A percentile compares a stretch with the other conserved stretches of the same genome.
These are phyloP conservation scores for Euproctis similis DNA, from an alignment of 2,888 invertebrate genomes.

Conservation along the genomic window DNA sequence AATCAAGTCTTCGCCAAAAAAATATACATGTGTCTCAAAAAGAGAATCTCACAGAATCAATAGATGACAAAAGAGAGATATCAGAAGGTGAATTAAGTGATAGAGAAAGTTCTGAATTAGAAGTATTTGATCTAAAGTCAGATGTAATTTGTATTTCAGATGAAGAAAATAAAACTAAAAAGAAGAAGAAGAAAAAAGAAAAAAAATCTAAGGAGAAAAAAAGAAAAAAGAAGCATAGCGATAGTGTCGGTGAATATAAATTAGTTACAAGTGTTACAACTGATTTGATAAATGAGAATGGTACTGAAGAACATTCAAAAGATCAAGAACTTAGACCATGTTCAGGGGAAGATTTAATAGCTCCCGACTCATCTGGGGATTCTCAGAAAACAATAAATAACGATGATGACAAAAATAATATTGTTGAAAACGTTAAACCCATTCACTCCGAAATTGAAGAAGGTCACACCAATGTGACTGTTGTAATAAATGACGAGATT, in stretches of 20 bases:
- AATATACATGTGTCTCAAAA: neutral
- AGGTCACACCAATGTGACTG: slow-evolving; percentile 5
- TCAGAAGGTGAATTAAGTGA: slow-evolving; percentile 57
- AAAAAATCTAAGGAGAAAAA: slow-evolving; percentile 51
- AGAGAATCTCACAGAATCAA: slow-evolving; percentile 2
- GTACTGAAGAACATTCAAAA: neutral
- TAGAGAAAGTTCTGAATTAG: slow-evolving; percentile 49
- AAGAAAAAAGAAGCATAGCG: slow-evolving; percentile 43
- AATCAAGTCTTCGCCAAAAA: too few relatives aligned
- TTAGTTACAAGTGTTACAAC: neutral
- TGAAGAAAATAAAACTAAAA: slow-evolving; percentile 37
- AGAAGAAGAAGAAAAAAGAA: slow-evolving; percentile 51
- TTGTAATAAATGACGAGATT: slow-evolving; percentile 29
- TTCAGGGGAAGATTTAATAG: neutral
- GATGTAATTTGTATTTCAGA: slow-evolving; percentile 75
- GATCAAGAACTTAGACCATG: neutral
- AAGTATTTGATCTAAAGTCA: slow-evolving; percentile 43
- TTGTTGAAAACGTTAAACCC: neutral
- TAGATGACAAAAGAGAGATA: slow-evolving; percentile 20
- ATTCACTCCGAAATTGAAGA: neutral
- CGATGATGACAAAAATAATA: neutral
- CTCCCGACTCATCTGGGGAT: slow-evolving; percentile 3
- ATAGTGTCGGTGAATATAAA: slow-evolving; percentile 8
- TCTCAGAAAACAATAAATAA: neutral
- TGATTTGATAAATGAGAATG: too few relatives aligned